Evolutionary conservation across 1,140 invertebrate genomes (phyloP).

Genomic region (Ceratoteleas bidentatus): DNA sequence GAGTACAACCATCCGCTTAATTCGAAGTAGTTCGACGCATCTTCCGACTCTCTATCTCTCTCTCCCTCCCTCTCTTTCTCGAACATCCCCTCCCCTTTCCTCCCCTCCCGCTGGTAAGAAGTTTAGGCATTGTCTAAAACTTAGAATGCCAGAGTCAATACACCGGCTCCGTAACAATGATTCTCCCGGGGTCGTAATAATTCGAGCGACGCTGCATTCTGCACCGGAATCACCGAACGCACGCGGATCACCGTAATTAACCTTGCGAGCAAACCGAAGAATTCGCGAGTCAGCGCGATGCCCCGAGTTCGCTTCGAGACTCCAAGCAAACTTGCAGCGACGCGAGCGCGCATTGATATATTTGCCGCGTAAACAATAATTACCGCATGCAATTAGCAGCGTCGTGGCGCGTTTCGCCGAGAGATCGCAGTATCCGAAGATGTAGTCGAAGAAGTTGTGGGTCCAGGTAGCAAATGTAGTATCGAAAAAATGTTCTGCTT

Average conservation of each 20-base stretch:
- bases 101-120: slow-evolving; percentile 26
- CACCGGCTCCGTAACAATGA: slow-evolving; percentile 24
- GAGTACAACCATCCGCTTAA: slow-evolving; percentile 18
- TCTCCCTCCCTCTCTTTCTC: too few species aligned
- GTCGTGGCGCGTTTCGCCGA: slow-evolving; percentile 45
- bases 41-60: background rate
- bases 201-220: slow-evolving; percentile 49
- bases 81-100: too few species aligned
- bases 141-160: slow-evolving; percentile 43
- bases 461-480: too few species aligned
- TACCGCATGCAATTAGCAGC: slow-evolving; percentile 69
- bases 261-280: slow-evolving; percentile 52
- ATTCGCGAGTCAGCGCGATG: slow-evolving; percentile 56
- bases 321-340: slow-evolving; percentile 45
- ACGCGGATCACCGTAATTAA: slow-evolving; percentile 61
- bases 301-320: slow-evolving; percentile 32
- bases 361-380: slow-evolving; percentile 65
- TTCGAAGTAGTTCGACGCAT: background rate
- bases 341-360: slow-evolving; percentile 45
- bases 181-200: slow-evolving; percentile 34
- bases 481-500: too few species aligned
- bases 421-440: too few species aligned
- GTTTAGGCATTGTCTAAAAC: slow-evolving; percentile 27
- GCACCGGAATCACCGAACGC: slow-evolving; percentile 22
- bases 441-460: too few species aligned